Conservation (phyloP, 2,113 vertebrate genomes). For the Prochilodus magdalenae region DNA sequence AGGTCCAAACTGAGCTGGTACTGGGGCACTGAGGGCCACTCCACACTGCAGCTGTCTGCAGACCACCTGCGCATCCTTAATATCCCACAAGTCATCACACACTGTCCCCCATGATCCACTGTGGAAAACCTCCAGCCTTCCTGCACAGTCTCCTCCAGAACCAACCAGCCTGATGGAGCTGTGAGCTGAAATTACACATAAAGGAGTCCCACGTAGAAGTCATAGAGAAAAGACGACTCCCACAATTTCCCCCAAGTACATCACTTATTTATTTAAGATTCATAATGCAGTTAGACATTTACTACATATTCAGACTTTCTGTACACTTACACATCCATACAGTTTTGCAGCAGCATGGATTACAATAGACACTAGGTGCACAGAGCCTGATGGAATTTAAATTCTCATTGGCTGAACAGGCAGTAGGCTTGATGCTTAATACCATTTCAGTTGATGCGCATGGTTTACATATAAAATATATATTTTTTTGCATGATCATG, state of each 20-base stretch:
- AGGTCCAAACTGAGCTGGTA: constrained; percentile 23
- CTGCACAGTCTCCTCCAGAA: not conserved
- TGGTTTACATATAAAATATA: no score
- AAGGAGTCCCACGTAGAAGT: not conserved
- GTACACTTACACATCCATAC: not conserved
- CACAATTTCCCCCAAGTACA: no score
- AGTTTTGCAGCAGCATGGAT: no score
- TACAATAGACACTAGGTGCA: no score
- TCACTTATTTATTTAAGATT: no score
- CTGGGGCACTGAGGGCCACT: not conserved
- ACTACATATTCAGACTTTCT: not conserved
- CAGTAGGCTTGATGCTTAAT: no score
- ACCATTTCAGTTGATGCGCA: not conserved
- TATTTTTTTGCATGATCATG: no score
- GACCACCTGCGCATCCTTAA: constrained; percentile 5
- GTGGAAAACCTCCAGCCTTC: constrained; percentile 7
- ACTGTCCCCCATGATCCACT: not conserved
- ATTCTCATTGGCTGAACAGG: no score
- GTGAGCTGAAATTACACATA: not conserved
- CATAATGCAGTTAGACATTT: not conserved
- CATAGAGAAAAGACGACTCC: no score
- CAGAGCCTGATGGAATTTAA: no score
- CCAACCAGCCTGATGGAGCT: constrained; percentile 31
- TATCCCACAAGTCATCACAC: constrained; percentile 12
- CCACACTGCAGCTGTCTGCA: constrained; percentile 13